Evolutionary conservation across 2,888 invertebrate species (phyloP).

Genomic region (Holacanthella duospinosa): DNA sequence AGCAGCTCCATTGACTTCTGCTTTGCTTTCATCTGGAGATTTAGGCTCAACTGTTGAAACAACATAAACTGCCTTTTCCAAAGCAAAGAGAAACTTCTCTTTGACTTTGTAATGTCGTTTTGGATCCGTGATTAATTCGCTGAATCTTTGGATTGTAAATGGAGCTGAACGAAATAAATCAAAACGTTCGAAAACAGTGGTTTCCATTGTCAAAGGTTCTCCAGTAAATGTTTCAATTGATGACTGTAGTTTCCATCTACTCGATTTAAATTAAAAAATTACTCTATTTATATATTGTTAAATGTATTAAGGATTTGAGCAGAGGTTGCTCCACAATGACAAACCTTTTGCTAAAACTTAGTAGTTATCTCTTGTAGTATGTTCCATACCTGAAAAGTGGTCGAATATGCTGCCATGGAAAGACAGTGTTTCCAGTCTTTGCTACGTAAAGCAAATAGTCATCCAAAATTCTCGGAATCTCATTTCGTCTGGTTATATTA

Average conservation of each 20-base stretch:
- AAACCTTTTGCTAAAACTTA: too few species aligned
- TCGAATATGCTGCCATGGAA: constrained; percentile 80
- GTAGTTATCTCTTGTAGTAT: too few species aligned
- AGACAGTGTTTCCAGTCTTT: constrained; percentile 85
- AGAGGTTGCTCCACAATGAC: too few species aligned
- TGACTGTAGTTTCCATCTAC: constrained; percentile 28
- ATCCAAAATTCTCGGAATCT: constrained; percentile 77
- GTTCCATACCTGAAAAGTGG: constrained; percentile 65
- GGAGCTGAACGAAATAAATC: constrained; percentile 52
- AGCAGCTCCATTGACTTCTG: background rate
- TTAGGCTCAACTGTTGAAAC: constrained; percentile 52
- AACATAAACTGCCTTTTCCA: constrained; percentile 88
- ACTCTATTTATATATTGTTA: too few species aligned
- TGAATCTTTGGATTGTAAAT: constrained; percentile 89
- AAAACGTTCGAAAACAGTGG: constrained; percentile 30
- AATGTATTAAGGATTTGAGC: too few species aligned
- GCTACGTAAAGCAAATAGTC: constrained; percentile 83
- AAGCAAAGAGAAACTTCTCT: constrained; percentile 92
- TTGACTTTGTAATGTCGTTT: constrained; percentile 87
- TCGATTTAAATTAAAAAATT: too few species aligned
- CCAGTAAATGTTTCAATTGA: constrained; percentile 31
- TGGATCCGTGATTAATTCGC: constrained; percentile 82
- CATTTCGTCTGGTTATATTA: constrained; percentile 47
- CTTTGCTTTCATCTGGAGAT: constrained; percentile 12
- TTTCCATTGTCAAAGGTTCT: constrained; percentile 24